Evolutionary conservation across 2,797 vertebrate genomes (phyloP), one percentile per base, ranked within the genome.

Genomic region (Halcyon chelicuti): DNA sequence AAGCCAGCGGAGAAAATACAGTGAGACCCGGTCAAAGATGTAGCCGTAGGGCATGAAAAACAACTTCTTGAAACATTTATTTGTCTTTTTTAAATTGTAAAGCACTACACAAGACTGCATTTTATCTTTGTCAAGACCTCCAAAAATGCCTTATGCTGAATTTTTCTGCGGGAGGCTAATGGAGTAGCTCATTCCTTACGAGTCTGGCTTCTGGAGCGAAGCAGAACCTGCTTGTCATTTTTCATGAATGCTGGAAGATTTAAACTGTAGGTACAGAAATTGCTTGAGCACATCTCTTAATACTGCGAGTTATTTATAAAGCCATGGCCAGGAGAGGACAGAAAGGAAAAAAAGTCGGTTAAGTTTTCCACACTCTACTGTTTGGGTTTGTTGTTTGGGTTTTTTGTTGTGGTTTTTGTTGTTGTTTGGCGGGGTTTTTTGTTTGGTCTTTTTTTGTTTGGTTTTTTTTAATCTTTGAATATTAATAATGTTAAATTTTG

Each of bases 61-160:
- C n/a, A 84, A 83, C 77, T 92, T 89, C 54, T 60, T 63, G 47
- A 81, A 93, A 66, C 19, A 8, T 46, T 66, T 55, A 23, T 62
- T 46, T 31, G 84, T 42, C 28, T 0, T 35, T 49, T 66, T 57
- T 4, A 7, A 47, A 76, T 89, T 87, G 47, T 76, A 86, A 93
- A 76, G 37, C 52, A 60, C 21, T 6, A 57, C 33, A 71, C 71
- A 31, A 15, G 5, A 35, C 58, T 80, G 20, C 57, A 16, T 96
- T 94, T 94, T 92, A 46, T 94, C 80, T 94, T 93, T 90, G 74
- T 94, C 72, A 81, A 73, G 83, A 39, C 47, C 57, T 63, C 35
- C 86, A 65, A 93, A 95, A 90, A 52, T 67, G 35, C 79, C 46
- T 77, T 89, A 28, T 86, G 37, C 51, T 88, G 80, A 82, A n/a